Base-by-base conservation (phyloP, 37 sponge, comb jelly and placozoan species). In the Hexactinellida sp. region DNA sequence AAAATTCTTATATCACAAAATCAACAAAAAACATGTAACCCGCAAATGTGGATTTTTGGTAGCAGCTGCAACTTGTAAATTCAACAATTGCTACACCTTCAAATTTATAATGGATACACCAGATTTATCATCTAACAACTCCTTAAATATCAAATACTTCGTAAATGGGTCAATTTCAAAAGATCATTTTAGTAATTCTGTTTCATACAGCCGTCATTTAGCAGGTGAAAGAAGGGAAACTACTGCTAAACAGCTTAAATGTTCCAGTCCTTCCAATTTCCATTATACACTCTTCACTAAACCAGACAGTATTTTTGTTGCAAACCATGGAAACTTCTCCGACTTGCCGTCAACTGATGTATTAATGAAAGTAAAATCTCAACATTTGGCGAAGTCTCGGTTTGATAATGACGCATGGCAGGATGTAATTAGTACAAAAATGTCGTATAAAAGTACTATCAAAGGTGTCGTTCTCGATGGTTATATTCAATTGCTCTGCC, bases 231-330 rank as follows among this genome's bases (percentile, higher is more conserved):
- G 34, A 63, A 63, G 76, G 13, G 76, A 63, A 63, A 23, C 76
- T 23, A 63, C 76, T 63, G 76, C 25, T 7, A 28, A 63, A 63
- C 76, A 63, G 76, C 76, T 63, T 63, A 23, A 28, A 63, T 23
- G 3, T 63, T 63, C 76, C 76, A 63, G 76, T 63, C 76, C 76
- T 63, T 63, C 76, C 5, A 63, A 63, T 63, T n/a, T 63, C 13
- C 76, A 63, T 32, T 63, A 63, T 63, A 5, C 76, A 7, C 34
- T 63, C 76, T 63, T 63, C 30, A 23, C 13, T 63, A 23, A 63
- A 21, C 13, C 76, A 63, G 19, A 28, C 3, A 63, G 13, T 63
- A 21, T 63, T 21, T 63, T 23, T n/a, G 76, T 28, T 63, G 25
- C 76, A 7, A 63, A 63, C 3, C 3, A 63, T 21, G 76, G 76